Evolutionary conservation across 1,140 invertebrate genomes (phyloP), one percentile per base, ranked within the genome.

Genomic region (Pseudomyrmex concolor): DNA sequence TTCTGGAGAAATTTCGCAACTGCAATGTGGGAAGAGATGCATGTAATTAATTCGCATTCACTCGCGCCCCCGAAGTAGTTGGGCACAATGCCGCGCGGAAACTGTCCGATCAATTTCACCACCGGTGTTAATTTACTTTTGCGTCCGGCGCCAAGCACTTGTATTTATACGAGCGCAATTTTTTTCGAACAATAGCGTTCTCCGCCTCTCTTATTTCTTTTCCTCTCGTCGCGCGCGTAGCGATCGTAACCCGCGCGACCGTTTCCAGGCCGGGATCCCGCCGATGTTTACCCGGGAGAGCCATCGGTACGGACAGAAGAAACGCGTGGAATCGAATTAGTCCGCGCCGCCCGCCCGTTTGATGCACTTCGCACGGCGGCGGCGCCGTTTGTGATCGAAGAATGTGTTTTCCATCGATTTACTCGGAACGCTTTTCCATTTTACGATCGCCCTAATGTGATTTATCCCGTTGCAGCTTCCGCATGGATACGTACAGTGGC

Each of bases 41-140:
- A 17, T 19, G 66, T 80, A 80, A 80, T 80, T 80, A 80, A 80
- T 80, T 70, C 17, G 25, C 54, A 77, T 77, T 77, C 34, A 34
- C 17, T 77, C 17, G 76, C 64, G 19, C 45, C 43, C 34, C 34
- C 34, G 34, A 12, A 5, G 10, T 0, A 34, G 34, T 34, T 7
- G 64, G 12, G 43, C 64, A 57, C 43, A 59, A 78, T 48, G 22
- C 43, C 54, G 19, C 51, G 34, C 43, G 66, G 51, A 60, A 80
- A 70, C 19, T 48, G 43, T 34, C 34, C 43, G 43, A 70, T 80
- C 76, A 43, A 80, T 80, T 78, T 70, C 19, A n/a, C 19, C 34
- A 13, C 54, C 34, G 5, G 34, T 1, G 34, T 22, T 80, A 80
- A 80, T 80, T 70, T 59, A 60, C 66, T 48, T 57, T 71, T 10